These are phyloP conservation scores for Aplochiton taeniatus DNA, from an alignment of 2,797 vertebrate genomes.

Conservation along the genomic window DNA sequence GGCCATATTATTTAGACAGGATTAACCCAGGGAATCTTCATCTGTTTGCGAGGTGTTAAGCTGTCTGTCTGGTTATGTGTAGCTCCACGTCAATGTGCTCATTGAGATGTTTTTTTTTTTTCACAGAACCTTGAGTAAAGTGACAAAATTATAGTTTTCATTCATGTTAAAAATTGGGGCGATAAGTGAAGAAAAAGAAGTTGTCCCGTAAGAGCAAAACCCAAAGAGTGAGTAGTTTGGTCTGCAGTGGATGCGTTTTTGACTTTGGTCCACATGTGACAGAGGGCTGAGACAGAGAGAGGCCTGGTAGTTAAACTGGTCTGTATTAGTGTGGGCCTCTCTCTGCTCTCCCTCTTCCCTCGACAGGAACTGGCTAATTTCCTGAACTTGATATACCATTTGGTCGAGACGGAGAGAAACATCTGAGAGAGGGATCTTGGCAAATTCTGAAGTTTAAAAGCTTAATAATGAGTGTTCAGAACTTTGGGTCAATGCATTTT, in stretches of 20 bases:
- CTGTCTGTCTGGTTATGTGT: constrained; percentile 3
- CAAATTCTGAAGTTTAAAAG: constrained; percentile 55
- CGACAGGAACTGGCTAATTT: constrained; percentile 80
- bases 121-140: too few species aligned
- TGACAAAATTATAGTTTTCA: too few species aligned
- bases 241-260: neutral
- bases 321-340: constrained; percentile 50
- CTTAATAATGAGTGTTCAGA: constrained; percentile 65
- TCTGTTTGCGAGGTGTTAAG: constrained; percentile 37
- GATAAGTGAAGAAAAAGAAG: too few species aligned
- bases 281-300: constrained; percentile 23
- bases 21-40: constrained; percentile 44
- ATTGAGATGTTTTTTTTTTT: constrained; percentile 10
- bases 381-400: constrained; percentile 77
- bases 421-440: constrained; percentile 64
- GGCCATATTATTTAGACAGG: constrained; percentile 61
- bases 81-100: constrained; percentile 4
- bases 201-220: too few species aligned
- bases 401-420: constrained; percentile 59
- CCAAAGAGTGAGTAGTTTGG: constrained; percentile 1
- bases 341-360: constrained; percentile 57
- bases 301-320: constrained; percentile 32
- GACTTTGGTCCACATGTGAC: constrained; percentile 36
- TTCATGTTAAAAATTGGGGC: too few species aligned
- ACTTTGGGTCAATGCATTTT: constrained; percentile 62